Evolutionary conservation across 2,113 vertebrate genomes (phyloP).

Genomic region (Forbesichthys papilliferus): DNA sequence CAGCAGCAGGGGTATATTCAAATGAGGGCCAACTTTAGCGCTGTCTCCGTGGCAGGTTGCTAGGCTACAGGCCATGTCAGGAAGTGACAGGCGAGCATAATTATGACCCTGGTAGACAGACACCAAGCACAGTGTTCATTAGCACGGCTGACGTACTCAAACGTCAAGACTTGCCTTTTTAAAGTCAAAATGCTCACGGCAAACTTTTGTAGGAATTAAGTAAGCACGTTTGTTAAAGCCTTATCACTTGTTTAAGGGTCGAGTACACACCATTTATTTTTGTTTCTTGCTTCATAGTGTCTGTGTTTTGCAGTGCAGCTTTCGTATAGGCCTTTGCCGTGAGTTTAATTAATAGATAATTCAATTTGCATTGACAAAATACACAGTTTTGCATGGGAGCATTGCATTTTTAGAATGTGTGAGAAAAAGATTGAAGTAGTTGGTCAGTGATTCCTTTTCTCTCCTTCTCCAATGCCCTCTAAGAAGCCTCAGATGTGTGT

Average conservation of each 20-base stretch:
- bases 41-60: conserved; percentile 53
- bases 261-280: too few species aligned
- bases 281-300: too few species aligned
- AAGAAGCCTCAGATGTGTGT: not conserved
- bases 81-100: conserved; percentile 65
- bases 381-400: not conserved
- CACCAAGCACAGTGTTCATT: conserved; percentile 61
- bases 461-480: not conserved
- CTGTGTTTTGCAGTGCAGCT: too few species aligned
- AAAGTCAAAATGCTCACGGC: conserved; percentile 23
- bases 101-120: conserved; percentile 64
- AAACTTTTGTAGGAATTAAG: not conserved
- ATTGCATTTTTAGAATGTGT: not conserved
- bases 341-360: too few species aligned
- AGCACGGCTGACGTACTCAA: conserved; percentile 45
- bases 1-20: conserved; percentile 37
- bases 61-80: conserved; percentile 61
- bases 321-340: too few species aligned
- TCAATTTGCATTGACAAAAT: too few species aligned
- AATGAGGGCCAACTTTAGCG: conserved; percentile 55
- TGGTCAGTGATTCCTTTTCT: not conserved
- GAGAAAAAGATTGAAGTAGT: not conserved
- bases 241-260: too few species aligned
- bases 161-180: conserved; percentile 61
- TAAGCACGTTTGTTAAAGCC: too few species aligned